Evolutionary conservation across 2,113 vertebrate species (phyloP), one percentile per base, ranked within the genome.

Genomic region (Brachirus orientalis): DNA sequence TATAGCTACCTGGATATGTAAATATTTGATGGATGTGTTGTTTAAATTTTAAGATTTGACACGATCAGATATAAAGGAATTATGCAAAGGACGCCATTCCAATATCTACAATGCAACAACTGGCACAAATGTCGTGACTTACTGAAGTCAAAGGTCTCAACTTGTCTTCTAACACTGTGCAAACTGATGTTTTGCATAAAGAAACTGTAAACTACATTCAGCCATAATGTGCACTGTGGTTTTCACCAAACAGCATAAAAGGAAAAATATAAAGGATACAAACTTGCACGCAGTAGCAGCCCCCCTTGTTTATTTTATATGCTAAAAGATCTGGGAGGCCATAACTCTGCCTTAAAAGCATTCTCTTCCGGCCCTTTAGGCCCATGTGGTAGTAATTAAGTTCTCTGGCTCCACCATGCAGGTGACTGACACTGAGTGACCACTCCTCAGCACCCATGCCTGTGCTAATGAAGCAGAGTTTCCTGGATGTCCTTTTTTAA

Each of bases 361-460:
- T 94, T 94, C 92, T 92, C 93, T 94, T 91, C 87, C 80, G 81
- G 88, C 77, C 79, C 79, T 83, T 74, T 80, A 74, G 70, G 70
- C 88, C 89, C 96, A 97, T 97, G 95, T 98, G 96, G 92, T 93
- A 94, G 93, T 92, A 94, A 96, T 98, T 97, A 97, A 68, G 91
- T 74, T 88, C 80, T 88, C 38, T 55, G 69, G 61, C 75, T 80
- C 13, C 38, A 75, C 69, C 72, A 46, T 35, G 87, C 80, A 89
- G 87, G 85, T 91, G 81, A 91, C 88, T 86, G 87, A 90, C 82
- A 85, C 64, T 54, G 63, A 80, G 77, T 84, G 88, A 84, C 88
- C 84, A 79, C 83, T 89, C 79, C 84, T 83, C 69, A 40, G 53
- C 68, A 93, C 62, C 79, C 91, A 93, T 92, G 94, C 94, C 94